Conservation (phyloP, 2,113 vertebrate species). For the Protomyctophum bolini region DNA sequence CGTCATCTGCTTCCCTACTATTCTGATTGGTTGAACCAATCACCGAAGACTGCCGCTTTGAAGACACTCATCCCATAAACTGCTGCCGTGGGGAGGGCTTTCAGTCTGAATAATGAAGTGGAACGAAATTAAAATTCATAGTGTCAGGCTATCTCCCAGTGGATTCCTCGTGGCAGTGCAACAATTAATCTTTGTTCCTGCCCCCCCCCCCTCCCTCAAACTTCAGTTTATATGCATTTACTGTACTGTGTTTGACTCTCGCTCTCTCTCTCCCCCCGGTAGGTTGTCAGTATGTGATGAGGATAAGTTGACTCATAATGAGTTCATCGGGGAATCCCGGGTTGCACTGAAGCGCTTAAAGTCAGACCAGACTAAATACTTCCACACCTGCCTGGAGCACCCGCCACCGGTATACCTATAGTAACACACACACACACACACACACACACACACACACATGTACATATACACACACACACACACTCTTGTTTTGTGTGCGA, state of each 20-base stretch:
- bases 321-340: slow-evolving; percentile 87
- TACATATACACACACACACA: slow-evolving; percentile 1
- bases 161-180: too few species aligned
- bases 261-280: background rate
- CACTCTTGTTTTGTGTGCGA: background rate
- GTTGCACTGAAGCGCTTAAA: slow-evolving; percentile 85
- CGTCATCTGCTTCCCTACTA: too few species aligned
- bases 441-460: slow-evolving; percentile 3
- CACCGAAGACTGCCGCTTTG: too few species aligned
- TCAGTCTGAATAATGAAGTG: too few species aligned
- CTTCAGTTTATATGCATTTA: background rate
- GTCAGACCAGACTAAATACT: slow-evolving; percentile 83
- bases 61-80: too few species aligned
- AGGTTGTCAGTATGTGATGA: slow-evolving; percentile 91
- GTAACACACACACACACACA: slow-evolving; percentile 24
- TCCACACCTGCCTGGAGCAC: slow-evolving; percentile 87
- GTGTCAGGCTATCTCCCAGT: too few species aligned
- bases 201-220: background rate
- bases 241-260: background rate
- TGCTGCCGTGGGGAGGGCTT: too few species aligned
- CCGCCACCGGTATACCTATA: slow-evolving; percentile 78
- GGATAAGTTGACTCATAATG: slow-evolving; percentile 90
- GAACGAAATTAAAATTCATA: too few species aligned
- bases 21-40: too few species aligned
- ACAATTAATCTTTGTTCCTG: too few species aligned